Conservation (phyloP, 2,888 invertebrate genomes). For the Eilema sororculum region DNA sequence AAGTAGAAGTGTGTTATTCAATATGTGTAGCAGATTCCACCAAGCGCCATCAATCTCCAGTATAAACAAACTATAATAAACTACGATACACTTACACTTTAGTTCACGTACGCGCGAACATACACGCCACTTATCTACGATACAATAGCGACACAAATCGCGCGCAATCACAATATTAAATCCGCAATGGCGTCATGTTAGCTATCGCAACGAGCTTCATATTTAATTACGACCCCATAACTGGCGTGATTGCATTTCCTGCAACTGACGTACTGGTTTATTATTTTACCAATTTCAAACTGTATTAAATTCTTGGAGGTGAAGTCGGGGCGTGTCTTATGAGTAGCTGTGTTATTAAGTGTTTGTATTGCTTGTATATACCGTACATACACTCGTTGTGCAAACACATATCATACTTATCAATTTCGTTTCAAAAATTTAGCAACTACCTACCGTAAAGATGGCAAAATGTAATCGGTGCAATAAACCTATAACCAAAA, state of each 20-base stretch:
- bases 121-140: conserved; percentile 18
- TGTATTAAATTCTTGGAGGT: conserved; percentile 78
- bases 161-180: conserved; percentile 37
- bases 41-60: too few species aligned
- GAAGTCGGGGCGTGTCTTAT: conserved; percentile 62
- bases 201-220: conserved; percentile 69
- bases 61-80: too few species aligned
- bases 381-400: too few species aligned
- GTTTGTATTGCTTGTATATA: conserved; percentile 21
- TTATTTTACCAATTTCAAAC: conserved; percentile 84
- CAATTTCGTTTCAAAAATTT: too few species aligned
- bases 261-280: conserved; percentile 79
- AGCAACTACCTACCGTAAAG: too few species aligned
- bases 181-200: conserved; percentile 56
- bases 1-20: too few species aligned
- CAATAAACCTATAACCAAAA: too few species aligned
- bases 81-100: not conserved
- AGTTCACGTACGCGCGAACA: conserved; percentile 7
- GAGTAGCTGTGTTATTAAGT: conserved; percentile 39
- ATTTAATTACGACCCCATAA: conserved; percentile 80
- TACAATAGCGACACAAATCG: conserved; percentile 39
- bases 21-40: too few species aligned
- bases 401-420: too few species aligned
- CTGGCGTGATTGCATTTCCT: conserved; percentile 83
- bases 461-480: too few species aligned